Conservation (phyloP, 2,888 invertebrate genomes). For the Synanthedon myopaeformis region DNA sequence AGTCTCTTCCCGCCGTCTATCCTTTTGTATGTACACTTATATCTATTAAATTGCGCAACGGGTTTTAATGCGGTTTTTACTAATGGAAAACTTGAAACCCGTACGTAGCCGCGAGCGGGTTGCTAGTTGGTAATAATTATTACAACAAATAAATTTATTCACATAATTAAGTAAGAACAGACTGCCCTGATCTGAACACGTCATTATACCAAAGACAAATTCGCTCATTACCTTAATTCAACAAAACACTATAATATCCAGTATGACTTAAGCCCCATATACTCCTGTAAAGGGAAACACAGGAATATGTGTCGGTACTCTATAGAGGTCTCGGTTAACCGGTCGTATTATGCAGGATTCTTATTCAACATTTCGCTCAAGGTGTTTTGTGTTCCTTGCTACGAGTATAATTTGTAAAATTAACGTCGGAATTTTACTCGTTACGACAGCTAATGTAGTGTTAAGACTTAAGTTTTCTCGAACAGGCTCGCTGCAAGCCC, state of each 20-base stretch:
- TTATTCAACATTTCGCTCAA: slow-evolving; percentile 14
- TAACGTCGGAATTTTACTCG: background rate
- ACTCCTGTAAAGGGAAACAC: background rate
- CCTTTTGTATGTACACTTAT: no score
- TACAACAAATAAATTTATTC: slow-evolving; percentile 17
- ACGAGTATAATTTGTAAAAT: background rate
- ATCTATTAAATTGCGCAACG: no score
- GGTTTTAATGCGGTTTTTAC: no score
- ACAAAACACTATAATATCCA: slow-evolving; percentile 18
- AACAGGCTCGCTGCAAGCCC: no score
- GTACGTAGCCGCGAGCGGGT: no score
- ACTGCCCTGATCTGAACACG: slow-evolving; percentile 26
- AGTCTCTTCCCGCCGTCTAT: no score
- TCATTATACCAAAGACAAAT: slow-evolving; percentile 35
- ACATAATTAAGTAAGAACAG: slow-evolving; percentile 5
- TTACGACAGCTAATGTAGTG: background rate
- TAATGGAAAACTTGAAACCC: no score
- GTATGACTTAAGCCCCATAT: slow-evolving; percentile 10
- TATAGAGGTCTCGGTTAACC: slow-evolving; percentile 2
- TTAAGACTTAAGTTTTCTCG: background rate
- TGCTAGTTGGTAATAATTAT: slow-evolving; percentile 1
- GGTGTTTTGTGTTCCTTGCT: slow-evolving; percentile 17
- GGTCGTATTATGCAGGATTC: slow-evolving; percentile 2
- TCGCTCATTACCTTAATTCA: slow-evolving; percentile 35
- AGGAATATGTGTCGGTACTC: background rate